Conservation (phyloP, 2,888 invertebrate species). For the Epistrophe eligans region DNA sequence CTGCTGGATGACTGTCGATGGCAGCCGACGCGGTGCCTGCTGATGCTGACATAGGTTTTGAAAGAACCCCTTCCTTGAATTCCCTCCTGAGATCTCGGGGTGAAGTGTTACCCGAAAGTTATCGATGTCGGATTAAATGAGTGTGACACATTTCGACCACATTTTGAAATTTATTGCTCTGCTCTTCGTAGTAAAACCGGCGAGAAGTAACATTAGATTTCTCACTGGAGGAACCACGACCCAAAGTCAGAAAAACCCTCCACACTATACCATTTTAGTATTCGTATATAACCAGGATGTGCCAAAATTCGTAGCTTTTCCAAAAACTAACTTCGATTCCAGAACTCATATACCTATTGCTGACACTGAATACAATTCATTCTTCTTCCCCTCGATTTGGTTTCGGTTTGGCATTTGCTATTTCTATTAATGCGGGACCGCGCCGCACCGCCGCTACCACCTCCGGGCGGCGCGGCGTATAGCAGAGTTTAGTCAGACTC, state of each 20-base stretch:
- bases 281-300: conserved; percentile 49
- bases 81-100: conserved; percentile 3
- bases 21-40: conserved; percentile 29
- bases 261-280: not conserved
- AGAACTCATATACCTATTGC: conserved; percentile 59
- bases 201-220: conserved; percentile 4
- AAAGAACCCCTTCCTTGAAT: not conserved
- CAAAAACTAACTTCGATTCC: conserved; percentile 65
- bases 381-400: conserved; percentile 63
- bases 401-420: conserved; percentile 65
- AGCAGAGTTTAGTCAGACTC: conserved; percentile 5
- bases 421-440: conserved; percentile 15
- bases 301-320: conserved; percentile 69
- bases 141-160: conserved; percentile 75
- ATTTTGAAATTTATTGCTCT: conserved; percentile 73
- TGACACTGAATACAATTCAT: conserved; percentile 70
- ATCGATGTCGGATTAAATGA: conserved; percentile 75
- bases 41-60: conserved; percentile 16
- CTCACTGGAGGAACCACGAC: conserved; percentile 20
- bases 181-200: conserved; percentile 23
- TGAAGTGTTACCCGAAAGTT: conserved; percentile 56
- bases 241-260: not conserved
- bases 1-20: conserved; percentile 20
- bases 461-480: not conserved
- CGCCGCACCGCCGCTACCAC: too few relatives aligned